Percentiles rank a stretch among this genome's conserved stretches.
Conservation (phyloP, 2,113 vertebrate genomes). For the Blennius ocellaris region DNA sequence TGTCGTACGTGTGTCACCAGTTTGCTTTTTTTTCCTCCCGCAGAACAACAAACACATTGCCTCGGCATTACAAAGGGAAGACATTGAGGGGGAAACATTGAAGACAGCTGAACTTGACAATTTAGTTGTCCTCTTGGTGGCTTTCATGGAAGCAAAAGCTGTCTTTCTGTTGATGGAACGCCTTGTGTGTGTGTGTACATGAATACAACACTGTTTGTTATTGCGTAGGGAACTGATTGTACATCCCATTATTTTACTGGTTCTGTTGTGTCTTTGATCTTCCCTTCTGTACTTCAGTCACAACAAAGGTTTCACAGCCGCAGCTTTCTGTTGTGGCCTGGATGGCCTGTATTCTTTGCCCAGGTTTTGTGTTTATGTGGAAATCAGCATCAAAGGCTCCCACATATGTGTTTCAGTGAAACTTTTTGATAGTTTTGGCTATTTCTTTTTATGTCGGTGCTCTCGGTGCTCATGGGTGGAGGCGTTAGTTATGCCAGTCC, state of each 20-base stretch:
- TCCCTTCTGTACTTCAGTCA: background rate
- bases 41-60: conserved; percentile 40
- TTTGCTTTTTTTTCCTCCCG: background rate
- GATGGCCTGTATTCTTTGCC: background rate
- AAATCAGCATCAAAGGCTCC: conserved; percentile 33
- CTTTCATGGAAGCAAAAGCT: conserved; percentile 47
- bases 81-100: conserved; percentile 8
- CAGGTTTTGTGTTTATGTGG: conserved; percentile 13
- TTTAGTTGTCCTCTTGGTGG: conserved; percentile 41
- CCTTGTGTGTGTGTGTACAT: background rate
- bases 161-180: conserved; percentile 31
- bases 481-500: conserved; percentile 6
- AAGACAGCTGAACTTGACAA: conserved; percentile 44
- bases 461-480: background rate
- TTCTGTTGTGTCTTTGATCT: conserved; percentile 1
- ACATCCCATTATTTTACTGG: background rate
- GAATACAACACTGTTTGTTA: background rate
- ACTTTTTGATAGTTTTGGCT: conserved; percentile 5
- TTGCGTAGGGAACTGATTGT: conserved; percentile 2
- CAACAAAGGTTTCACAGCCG: background rate
- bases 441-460: conserved; percentile 7
- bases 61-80: conserved; percentile 21
- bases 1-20: conserved; percentile 41
- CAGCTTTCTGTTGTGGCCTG: background rate
- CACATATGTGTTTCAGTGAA: conserved; percentile 6